phyloP scores from a whole-genome alignment of 2,888 invertebrate species.

The Eulithis testata region DNA sequence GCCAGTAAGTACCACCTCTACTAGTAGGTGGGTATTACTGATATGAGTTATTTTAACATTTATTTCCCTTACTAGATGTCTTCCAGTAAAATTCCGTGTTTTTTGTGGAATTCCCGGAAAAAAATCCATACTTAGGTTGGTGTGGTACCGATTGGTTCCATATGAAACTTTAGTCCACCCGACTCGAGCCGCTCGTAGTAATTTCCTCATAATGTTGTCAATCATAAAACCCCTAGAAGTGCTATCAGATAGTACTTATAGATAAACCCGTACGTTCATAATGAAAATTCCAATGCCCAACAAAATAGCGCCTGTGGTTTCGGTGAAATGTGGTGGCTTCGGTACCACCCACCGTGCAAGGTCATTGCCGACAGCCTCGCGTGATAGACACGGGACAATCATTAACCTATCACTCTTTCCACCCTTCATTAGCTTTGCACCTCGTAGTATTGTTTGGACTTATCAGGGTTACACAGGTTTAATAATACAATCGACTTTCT shows the following conservation, averaged over 20 bases:
- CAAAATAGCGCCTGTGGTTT: conserved; percentile 45
- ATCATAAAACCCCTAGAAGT: conserved; percentile 9
- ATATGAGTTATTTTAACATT: too few species aligned
- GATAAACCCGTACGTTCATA: conserved; percentile 10
- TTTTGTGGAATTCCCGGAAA: too few species aligned
- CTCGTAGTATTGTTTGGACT: conserved; percentile 22
- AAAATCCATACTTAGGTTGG: too few species aligned
- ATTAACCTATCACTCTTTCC: conserved; percentile 50
- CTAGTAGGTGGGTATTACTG: too few species aligned
- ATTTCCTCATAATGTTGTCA: conserved; percentile 8
- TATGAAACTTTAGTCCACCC: too few species aligned
- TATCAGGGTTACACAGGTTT: background rate
- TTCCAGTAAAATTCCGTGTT: too few species aligned
- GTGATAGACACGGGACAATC: conserved; percentile 59
- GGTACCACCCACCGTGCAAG: conserved; percentile 51
- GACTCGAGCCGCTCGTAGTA: background rate
- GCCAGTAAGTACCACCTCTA: too few species aligned
- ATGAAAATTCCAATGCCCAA: conserved; percentile 21
- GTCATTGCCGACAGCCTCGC: conserved; percentile 62
- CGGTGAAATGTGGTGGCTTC: conserved; percentile 42
- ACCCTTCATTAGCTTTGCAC: conserved; percentile 43
- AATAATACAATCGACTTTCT: too few species aligned
- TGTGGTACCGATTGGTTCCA: too few species aligned
- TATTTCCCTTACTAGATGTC: too few species aligned
- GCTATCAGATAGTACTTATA: conserved; percentile 3